A percentile compares a stretch with the other conserved stretches of the same genome.
These are phyloP conservation scores for Neosalanx taihuensis DNA, from an alignment of 2,797 vertebrate genomes.

Conservation along the genomic window DNA sequence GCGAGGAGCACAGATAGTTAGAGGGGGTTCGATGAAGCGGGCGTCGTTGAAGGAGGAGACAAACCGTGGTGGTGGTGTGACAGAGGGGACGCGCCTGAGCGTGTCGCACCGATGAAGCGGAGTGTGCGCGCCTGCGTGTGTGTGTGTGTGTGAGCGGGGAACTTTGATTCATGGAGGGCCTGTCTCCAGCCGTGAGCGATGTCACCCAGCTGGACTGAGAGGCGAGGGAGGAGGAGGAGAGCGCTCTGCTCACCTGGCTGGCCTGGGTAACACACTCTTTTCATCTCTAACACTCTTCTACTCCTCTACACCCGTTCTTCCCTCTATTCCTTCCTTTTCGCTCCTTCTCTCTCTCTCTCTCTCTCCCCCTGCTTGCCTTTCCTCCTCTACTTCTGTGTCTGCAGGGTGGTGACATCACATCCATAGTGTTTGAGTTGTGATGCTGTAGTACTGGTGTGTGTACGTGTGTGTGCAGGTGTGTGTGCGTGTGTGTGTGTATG, in stretches of 20 bases:
- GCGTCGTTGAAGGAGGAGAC: neutral
- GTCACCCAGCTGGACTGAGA: constrained; percentile 54
- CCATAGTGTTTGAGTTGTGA: neutral
- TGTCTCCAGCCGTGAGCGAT: constrained; percentile 54
- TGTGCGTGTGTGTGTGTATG: too few relatives aligned
- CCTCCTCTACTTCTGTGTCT: neutral
- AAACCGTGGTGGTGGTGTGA: neutral
- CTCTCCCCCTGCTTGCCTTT: neutral
- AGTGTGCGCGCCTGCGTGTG: constrained; percentile 13
- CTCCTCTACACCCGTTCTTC: neutral
- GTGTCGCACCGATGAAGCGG: constrained; percentile 7
- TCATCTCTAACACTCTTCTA: constrained; percentile 6
- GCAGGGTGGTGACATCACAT: neutral
- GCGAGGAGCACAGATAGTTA: constrained; percentile 11
- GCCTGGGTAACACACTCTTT: constrained; percentile 58
- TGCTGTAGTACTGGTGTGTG: neutral
- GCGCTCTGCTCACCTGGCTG: constrained; percentile 62
- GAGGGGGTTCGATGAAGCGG: too few relatives aligned
- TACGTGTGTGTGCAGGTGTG: too few relatives aligned
- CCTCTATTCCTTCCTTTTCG: neutral
- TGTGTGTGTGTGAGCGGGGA: constrained; percentile 52
- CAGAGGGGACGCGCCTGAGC: constrained; percentile 7
- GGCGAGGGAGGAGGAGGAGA: constrained; percentile 41
- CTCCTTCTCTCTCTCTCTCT: neutral
- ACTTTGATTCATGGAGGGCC: constrained; percentile 6